Percentiles rank a stretch among this genome's conserved stretches.
phyloP scores from a whole-genome alignment of 2,797 vertebrate genomes.

The Sebastes goodei region DNA sequence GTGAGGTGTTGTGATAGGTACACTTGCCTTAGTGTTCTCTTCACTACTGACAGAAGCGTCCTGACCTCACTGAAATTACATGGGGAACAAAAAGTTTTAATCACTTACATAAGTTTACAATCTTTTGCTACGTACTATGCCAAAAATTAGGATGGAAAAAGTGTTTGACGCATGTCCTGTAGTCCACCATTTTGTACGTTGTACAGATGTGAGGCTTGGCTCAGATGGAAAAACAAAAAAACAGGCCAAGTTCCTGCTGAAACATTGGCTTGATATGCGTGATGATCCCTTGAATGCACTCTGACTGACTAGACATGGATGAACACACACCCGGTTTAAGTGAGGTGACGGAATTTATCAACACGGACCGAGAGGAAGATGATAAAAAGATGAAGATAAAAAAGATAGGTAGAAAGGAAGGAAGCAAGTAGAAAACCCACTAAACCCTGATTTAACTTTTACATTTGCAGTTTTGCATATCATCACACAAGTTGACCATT shows the following conservation, averaged over 20 bases:
- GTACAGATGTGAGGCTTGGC: background rate
- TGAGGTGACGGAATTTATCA: background rate
- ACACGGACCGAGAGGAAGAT: background rate
- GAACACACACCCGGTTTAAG: background rate
- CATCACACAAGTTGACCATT: background rate
- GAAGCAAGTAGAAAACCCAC: background rate
- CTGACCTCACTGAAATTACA: background rate
- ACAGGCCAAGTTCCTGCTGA: background rate
- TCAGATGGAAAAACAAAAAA: background rate
- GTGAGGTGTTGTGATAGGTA: background rate
- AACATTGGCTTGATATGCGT: background rate
- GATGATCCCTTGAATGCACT: background rate
- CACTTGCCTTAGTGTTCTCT: background rate
- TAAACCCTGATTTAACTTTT: background rate
- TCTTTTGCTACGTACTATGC: background rate
- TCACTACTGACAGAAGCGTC: background rate
- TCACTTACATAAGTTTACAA: background rate
- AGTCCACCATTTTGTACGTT: background rate
- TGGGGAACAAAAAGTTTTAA: background rate
- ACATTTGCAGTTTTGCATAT: background rate
- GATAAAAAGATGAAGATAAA: background rate
- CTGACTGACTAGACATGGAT: background rate
- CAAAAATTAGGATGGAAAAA: background rate
- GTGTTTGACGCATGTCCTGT: background rate
- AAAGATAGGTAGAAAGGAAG: background rate